These are phyloP conservation scores for Lepeophtheirus nordmannii DNA, from an alignment of 2,888 invertebrate species.

Conservation along the genomic window DNA sequence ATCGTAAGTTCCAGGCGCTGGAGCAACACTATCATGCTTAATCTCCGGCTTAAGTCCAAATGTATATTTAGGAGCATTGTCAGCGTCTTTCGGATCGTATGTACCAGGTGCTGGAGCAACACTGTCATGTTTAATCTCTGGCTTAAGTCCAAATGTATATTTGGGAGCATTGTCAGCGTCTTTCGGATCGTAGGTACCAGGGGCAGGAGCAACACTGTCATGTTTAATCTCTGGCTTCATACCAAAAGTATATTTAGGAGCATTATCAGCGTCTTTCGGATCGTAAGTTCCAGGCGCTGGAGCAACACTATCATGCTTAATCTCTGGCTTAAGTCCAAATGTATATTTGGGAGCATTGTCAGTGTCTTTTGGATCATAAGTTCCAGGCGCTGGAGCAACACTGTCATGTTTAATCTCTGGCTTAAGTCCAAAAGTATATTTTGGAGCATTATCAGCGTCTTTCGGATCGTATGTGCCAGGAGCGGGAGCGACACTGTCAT, in stretches of 20 bases:
- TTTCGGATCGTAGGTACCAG: conserved; percentile 63
- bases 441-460: conserved; percentile 3
- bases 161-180: conserved; percentile 44
- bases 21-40: conserved; percentile 32
- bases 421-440: conserved; percentile 18
- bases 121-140: conserved; percentile 31
- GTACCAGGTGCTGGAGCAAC: conserved; percentile 73
- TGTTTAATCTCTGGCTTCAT: conserved; percentile 15
- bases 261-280: conserved; percentile 25
- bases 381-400: conserved; percentile 20
- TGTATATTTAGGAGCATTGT: conserved; percentile 49
- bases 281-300: conserved; percentile 24
- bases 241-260: conserved; percentile 23
- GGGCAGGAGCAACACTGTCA: conserved; percentile 56
- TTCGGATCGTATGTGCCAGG: conserved; percentile 23
- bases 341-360: conserved; percentile 30
- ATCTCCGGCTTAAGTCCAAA: conserved; percentile 40
- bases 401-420: conserved; percentile 16
- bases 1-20: conserved; percentile 69
- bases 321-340: conserved; percentile 22
- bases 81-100: conserved; percentile 56
- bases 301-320: conserved; percentile 6
- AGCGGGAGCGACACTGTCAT: conserved; percentile 4
- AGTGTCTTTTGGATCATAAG: conserved; percentile 18
- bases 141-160: conserved; percentile 19